Evolutionary conservation across 1,140 invertebrate genomes (phyloP), one percentile per base, ranked within the genome.

Genomic region (Bombus difficillimus): DNA sequence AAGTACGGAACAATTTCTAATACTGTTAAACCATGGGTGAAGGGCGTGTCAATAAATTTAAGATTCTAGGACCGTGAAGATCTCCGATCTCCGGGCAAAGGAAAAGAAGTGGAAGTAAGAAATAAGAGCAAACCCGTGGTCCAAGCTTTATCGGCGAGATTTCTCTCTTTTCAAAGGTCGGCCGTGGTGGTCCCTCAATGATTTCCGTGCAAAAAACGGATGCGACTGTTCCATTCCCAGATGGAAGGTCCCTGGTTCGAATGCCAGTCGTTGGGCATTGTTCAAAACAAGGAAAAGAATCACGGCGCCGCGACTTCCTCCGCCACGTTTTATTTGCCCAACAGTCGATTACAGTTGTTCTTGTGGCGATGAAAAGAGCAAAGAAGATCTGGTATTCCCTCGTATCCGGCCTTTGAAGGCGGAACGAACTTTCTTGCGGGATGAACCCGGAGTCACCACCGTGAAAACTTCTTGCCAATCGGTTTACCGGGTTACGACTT

Each of bases 131-230:
- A 57, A 71, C 13, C 32, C 47, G 37, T n/a, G 12, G 34, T 34
- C n/a, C 15, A 53, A 74, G 82, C 66, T 90, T 90, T 85, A 86
- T 88, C 89, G 76, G 18, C 41, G 13, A 43, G 72, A 34, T 66
- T 34, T 57, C 37, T 69, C 86, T 80, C 83, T 78, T 80, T 37
- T 41, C 66, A 22, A 34, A 25, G 32, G n/a, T 47, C 64, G 79
- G 78, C 71, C 71, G 76, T 59, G 73, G 77, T 87, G 62, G 81
- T 88, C 83, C 75, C 83, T 88, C 87, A 82, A 92, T 92, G 90
- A 92, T 92, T 92, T 92, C 91, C 91, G 89, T 81, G 89, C 78
- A 86, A 83, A 47, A 86, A 86, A 76, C 69, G 80, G 86, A 90
- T 81, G 62, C 76, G 71, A 81, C 80, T 75, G 78, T 90, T 83